A percentile compares a stretch with the other conserved stretches of the same genome.
Evolutionary conservation across 2,888 invertebrate species (phyloP).

Genomic region (Artemia sinica): DNA sequence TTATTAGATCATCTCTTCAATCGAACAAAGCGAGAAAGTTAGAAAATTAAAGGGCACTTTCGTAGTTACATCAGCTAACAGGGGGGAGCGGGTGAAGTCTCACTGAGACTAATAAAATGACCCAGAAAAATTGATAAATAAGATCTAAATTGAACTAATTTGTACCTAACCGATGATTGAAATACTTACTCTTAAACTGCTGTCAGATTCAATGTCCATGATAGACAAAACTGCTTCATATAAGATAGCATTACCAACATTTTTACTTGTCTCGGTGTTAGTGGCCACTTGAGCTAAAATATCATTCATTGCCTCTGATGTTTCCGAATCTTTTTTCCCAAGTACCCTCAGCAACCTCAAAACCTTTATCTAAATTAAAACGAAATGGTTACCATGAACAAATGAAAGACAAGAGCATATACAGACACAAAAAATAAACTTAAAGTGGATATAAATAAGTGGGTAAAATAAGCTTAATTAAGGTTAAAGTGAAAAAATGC

Average conservation of each 20-base stretch:
- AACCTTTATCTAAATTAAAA: slow-evolving; percentile 64
- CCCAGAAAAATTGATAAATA: no score
- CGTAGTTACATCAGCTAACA: no score
- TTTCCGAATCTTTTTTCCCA: slow-evolving; percentile 86
- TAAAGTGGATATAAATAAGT: slow-evolving; percentile 14
- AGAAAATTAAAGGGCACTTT: no score
- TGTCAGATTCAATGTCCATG: slow-evolving; percentile 96
- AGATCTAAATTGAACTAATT: no score
- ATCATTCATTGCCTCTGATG: slow-evolving; percentile 99
- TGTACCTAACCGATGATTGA: no score
- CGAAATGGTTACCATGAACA: slow-evolving; percentile 7
- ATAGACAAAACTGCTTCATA: slow-evolving; percentile 98
- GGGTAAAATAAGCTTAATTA: slow-evolving; percentile 16
- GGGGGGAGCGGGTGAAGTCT: no score
- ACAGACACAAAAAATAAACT: slow-evolving; percentile 16
- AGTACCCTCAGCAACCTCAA: slow-evolving; percentile 79
- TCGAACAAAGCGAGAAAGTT: no score
- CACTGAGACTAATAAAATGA: no score
- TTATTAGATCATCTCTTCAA: no score
- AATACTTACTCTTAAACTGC: slow-evolving; percentile 57
- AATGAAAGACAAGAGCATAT: no score
- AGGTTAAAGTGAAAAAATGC: neutral
- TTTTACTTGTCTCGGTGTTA: slow-evolving; percentile 98
- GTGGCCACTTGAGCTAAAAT: slow-evolving; percentile 96
- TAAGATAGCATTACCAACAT: slow-evolving; percentile 98